Base-by-base conservation (phyloP, 2,113 vertebrate genomes). In the Ciconia boyciana region DNA sequence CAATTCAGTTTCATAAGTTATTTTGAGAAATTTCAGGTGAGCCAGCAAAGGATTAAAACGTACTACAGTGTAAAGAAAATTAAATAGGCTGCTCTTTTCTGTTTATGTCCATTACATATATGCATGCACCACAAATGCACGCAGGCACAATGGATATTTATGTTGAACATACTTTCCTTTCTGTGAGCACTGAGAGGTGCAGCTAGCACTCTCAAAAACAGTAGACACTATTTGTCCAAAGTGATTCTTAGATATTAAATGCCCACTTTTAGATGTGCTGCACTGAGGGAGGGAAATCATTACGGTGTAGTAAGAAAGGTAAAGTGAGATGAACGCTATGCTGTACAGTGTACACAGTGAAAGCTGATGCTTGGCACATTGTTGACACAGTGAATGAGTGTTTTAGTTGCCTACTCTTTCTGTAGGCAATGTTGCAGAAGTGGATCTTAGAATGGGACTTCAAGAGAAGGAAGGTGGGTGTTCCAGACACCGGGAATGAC, bases 381-480 rank as follows among this genome's bases (percentile, higher is more conserved):
- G 58, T 89, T 93, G 60, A 61, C 34, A 36, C 22, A 44, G 54
- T 76, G 91, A 49, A 88, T 12, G 25, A 65, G 48, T 94, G 68
- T 74, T 96, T 93, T 92, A 95, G 93, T 91, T 97, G 93, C 95
- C 93, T 94, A 19, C 94, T 95, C 68, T 81, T 96, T 96, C 93
- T 95, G 94, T 95, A 89, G 94, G 83, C 95, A 58, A 11, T 70
- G 46, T 96, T 96, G 94, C 89, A 94, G 95, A 95, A 94, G 83
- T 96, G 91, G 80, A 84, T 94, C 86, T 95, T 96, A 94, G 86
- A 86, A 91, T 91, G 89, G 83, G 76, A 96, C 91, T 78, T 92
- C 64, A 83, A 39, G 94, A 89, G 72, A 71, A 95, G 69, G 83
- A 96, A 89, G 96, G 94, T 79, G 57, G 89, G 62, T 93, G 34